Conservation (phyloP, 2,113 vertebrate species). For the Lepus americanus region DNA sequence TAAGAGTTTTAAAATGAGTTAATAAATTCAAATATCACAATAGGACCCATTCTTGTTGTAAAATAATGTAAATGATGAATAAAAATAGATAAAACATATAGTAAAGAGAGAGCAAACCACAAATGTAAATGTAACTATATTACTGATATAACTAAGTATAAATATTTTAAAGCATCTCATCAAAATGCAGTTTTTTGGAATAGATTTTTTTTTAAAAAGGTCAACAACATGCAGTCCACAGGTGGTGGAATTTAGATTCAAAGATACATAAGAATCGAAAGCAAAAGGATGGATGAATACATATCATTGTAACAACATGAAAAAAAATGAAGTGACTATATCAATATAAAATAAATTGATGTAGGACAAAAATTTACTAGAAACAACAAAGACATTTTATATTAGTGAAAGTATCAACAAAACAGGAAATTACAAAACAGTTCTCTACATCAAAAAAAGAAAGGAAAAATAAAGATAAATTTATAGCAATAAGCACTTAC, state of each 20-base stretch:
- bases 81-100: neutral
- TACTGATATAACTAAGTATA: neutral
- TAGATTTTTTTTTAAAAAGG: neutral
- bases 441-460: too few relatives aligned
- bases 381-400: neutral
- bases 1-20: too few relatives aligned
- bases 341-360: neutral
- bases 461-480: too few relatives aligned
- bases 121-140: neutral
- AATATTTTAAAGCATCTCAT: neutral
- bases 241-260: neutral
- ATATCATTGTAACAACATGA: neutral
- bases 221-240: neutral
- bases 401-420: neutral
- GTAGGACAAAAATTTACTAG: neutral
- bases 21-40: neutral
- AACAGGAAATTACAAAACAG: neutral
- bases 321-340: neutral
- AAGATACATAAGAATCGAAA: neutral
- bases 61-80: neutral
- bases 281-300: neutral
- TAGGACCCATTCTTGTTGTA: neutral
- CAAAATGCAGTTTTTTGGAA: neutral
- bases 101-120: neutral
- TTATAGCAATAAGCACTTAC: too few relatives aligned